Percentiles rank a stretch among this genome's conserved stretches.
Conservation (phyloP, 2,888 invertebrate genomes). For the Plusia festucae region DNA sequence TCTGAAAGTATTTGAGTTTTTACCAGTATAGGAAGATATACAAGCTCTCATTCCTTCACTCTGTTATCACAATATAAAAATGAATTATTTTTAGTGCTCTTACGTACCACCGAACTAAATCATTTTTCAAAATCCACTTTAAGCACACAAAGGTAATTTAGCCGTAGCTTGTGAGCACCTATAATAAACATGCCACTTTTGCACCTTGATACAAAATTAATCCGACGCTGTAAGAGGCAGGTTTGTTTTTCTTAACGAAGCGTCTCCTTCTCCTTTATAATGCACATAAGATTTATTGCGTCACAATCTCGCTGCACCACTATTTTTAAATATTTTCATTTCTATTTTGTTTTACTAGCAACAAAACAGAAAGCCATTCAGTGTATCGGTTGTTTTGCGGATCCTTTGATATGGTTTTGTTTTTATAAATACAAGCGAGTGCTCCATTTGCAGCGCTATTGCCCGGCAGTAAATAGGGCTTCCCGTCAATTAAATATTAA, state of each 20-base stretch:
- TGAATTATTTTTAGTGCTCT: too few relatives aligned
- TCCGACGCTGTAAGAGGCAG: conserved; percentile 56
- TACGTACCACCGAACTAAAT: background rate
- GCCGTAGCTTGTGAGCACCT: conserved; percentile 14
- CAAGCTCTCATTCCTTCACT: too few relatives aligned
- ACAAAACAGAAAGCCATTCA: conserved; percentile 20
- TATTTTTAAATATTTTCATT: conserved; percentile 66
- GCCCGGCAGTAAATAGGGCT: background rate
- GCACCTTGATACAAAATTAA: conserved; percentile 55
- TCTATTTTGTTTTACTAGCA: conserved; percentile 48
- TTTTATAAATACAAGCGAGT: conserved; percentile 4
- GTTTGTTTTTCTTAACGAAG: conserved; percentile 82
- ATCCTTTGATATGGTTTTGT: conserved; percentile 11
- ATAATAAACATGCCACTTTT: conserved; percentile 42
- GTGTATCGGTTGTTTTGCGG: conserved; percentile 8
- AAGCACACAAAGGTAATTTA: conserved; percentile 20
- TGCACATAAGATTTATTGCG: conserved; percentile 83
- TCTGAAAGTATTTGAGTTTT: too few relatives aligned
- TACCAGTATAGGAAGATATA: too few relatives aligned
- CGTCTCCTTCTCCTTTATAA: conserved; percentile 72
- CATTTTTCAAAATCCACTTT: background rate
- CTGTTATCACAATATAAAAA: too few relatives aligned
- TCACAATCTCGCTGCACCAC: conserved; percentile 67
- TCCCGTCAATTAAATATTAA: background rate
- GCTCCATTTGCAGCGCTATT: background rate